These are phyloP conservation scores for Synergus japonicus DNA, from an alignment of 2,888 invertebrate species.

Conservation along the genomic window DNA sequence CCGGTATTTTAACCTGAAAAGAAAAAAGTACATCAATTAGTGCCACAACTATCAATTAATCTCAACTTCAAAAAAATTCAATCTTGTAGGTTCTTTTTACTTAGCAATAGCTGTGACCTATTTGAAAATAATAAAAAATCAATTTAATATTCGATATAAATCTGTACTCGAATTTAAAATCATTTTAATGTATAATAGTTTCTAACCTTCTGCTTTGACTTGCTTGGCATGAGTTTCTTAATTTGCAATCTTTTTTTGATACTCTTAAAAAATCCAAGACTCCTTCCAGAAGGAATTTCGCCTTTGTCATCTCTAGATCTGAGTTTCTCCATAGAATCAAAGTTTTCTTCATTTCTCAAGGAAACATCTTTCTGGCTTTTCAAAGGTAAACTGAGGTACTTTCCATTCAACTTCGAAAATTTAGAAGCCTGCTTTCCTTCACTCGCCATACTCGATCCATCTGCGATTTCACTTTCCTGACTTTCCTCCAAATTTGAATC, in stretches of 20 bases:
- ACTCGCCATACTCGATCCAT: constrained; percentile 41
- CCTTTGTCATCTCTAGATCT: constrained; percentile 47
- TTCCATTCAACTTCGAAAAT: constrained; percentile 56
- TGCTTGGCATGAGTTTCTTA: constrained; percentile 60
- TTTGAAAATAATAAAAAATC: no score
- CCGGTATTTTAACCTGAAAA: background rate
- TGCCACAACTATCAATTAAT: no score
- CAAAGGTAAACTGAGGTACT: constrained; percentile 59
- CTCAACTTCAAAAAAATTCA: no score
- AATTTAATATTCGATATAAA: no score
- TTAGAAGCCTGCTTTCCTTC: constrained; percentile 50
- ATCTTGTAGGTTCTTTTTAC: no score
- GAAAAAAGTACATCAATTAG: background rate
- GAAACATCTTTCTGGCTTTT: constrained; percentile 49
- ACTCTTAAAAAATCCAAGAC: constrained; percentile 62
- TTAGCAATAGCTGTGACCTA: no score
- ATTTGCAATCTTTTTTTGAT: constrained; percentile 63
- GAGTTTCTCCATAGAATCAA: constrained; percentile 44
- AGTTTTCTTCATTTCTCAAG: constrained; percentile 45
- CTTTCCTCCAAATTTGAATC: constrained; percentile 52
- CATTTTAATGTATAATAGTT: background rate
- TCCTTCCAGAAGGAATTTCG: constrained; percentile 50
- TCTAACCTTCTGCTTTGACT: constrained; percentile 64
- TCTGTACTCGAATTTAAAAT: background rate
- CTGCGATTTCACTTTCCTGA: constrained; percentile 31